Percentiles rank a stretch among this genome's conserved stretches.
Conservation (phyloP, 2,797 vertebrate species). For the Squalus acanthias region DNA sequence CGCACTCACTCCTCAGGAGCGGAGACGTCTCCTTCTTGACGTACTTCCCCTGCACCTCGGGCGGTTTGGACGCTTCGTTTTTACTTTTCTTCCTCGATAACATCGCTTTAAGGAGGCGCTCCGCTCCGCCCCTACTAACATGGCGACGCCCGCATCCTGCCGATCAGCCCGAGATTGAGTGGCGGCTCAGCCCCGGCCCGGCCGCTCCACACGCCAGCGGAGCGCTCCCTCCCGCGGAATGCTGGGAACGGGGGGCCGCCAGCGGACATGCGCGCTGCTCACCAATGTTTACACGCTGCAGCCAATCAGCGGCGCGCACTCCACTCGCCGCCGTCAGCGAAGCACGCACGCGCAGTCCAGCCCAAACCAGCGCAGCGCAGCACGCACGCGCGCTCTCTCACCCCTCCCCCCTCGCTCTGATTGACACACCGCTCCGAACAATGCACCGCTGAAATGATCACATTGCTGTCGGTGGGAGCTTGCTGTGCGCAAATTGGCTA, state of each 20-base stretch:
- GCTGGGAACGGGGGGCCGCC: not conserved
- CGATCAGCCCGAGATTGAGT: constrained; percentile 40
- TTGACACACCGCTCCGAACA: too few species aligned
- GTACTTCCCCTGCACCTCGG: constrained; percentile 95
- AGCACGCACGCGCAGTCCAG: too few species aligned
- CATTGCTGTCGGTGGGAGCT: too few species aligned
- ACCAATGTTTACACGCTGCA: not conserved
- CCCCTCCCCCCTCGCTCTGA: too few species aligned
- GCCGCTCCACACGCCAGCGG: constrained; percentile 1
- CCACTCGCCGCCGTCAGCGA: not conserved
- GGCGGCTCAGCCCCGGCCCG: constrained; percentile 19
- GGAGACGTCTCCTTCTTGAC: constrained; percentile 97
- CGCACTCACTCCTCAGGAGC: constrained; percentile 77
- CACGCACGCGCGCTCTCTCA: too few species aligned
- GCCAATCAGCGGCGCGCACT: not conserved
- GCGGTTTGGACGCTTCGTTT: constrained; percentile 87
- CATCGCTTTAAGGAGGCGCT: constrained; percentile 61
- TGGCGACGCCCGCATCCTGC: constrained; percentile 1
- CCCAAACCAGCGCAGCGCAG: too few species aligned
- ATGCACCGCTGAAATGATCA: too few species aligned
- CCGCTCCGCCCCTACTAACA: constrained; percentile 32
- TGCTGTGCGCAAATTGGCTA: too few species aligned
- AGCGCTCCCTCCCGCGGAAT: too few species aligned
- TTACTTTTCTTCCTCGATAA: constrained; percentile 94
- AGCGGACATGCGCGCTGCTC: not conserved